Base-by-base conservation (phyloP, 2,888 invertebrate genomes). In the Gerris lacustris region DNA sequence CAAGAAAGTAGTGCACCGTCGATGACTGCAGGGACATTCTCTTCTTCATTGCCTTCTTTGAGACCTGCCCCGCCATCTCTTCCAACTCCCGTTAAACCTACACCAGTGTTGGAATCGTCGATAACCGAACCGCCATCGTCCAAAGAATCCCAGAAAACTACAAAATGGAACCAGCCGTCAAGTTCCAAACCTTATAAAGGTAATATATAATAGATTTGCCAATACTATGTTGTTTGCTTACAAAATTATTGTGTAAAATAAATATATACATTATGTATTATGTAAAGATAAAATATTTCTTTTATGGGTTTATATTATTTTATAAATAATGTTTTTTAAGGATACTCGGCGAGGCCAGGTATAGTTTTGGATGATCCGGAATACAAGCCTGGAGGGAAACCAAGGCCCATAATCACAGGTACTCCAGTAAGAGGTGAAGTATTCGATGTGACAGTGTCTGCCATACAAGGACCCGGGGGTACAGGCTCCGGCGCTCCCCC, bases 371-470 rank as follows among this genome's bases (percentile, higher is more conserved):
- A 93, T 75, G 94, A 94, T 78, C 86, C 90, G 0, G 90, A 90
- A 79, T 90, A 89, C 80, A 89, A 89, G 77, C 90, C 89, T 0
- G 87, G 86, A 44, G 77, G 80, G 69, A 79, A 78, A 70, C 77
- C 74, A 69, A 75, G 79, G 75, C 31, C 78, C 78, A 70, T 76
- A 45, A 76, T 76, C 45, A 76, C 80, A 77, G 69, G 78, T 76
- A 71, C 72, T 5, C 80, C 83, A 45, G 84, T 83, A 0, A 87
- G 87, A 77, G 90, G 89, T 7, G 93, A 94, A 79, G 90, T 92
- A 71, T 94, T 94, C 77, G 93, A 94, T 77, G 89, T 94, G 0
- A 93, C 93, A 0, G 89, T 94, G 0, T 92, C 92, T 0, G 94
- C 92, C 0, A 88, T 93, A 72, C 94, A 94, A 79, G 87, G 87